phyloP scores from a whole-genome alignment of 2,113 vertebrate species.

The Sterrhoptilus dennistouni region DNA sequence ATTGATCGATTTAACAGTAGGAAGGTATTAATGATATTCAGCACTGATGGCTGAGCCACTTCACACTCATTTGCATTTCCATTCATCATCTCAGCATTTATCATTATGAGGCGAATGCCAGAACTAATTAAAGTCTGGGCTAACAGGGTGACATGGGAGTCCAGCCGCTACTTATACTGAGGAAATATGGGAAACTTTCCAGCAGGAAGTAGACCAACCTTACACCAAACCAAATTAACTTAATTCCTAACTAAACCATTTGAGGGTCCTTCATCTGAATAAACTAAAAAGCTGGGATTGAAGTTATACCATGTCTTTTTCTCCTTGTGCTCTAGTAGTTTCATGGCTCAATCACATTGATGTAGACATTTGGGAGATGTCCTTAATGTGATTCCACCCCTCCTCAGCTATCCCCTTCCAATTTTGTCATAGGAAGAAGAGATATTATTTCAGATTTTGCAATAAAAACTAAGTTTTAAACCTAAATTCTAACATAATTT shows the following conservation, averaged over 20 bases:
- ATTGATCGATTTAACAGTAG: slow-evolving; percentile 95
- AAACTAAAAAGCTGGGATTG: slow-evolving; percentile 59
- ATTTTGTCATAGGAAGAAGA: background rate
- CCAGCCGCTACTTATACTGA: slow-evolving; percentile 76
- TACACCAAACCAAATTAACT: slow-evolving; percentile 92
- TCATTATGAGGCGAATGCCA: slow-evolving; percentile 93
- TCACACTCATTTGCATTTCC: slow-evolving; percentile 94
- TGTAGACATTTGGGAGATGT: background rate
- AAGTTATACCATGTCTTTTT: slow-evolving; percentile 25
- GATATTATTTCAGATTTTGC: background rate
- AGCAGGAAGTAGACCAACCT: slow-evolving; percentile 85
- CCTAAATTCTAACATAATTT: background rate
- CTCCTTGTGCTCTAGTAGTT: background rate
- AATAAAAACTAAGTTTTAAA: background rate
- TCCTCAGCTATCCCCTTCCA: background rate
- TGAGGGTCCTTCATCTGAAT: slow-evolving; percentile 84
- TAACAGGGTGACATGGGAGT: slow-evolving; percentile 88
- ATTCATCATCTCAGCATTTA: slow-evolving; percentile 96
- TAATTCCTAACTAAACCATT: slow-evolving; percentile 84
- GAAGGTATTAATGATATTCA: slow-evolving; percentile 93
- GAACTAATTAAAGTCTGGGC: slow-evolving; percentile 97
- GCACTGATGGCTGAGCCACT: slow-evolving; percentile 88
- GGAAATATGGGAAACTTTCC: slow-evolving; percentile 82
- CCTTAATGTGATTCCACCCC: background rate
- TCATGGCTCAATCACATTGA: background rate